Conservation (phyloP, 2,113 vertebrate genomes). For the Micromys minutus region DNA sequence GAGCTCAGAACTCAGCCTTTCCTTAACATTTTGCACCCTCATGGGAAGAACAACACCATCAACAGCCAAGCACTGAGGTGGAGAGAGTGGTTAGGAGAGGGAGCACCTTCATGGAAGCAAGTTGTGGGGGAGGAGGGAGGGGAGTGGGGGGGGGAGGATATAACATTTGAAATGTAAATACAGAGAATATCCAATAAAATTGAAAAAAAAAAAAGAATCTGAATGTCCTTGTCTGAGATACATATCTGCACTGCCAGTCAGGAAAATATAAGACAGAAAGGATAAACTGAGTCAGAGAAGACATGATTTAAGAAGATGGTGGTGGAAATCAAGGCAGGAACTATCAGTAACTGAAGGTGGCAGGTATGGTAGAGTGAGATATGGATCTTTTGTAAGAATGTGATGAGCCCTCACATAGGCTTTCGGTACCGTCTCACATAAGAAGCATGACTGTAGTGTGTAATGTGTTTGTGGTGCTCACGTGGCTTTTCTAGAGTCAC, state of each 20-base stretch:
- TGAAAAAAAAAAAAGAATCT: no score
- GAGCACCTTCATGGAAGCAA: no score
- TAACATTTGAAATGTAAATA: no score
- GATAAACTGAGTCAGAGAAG: background rate
- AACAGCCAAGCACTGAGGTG: no score
- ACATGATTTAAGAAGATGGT: background rate
- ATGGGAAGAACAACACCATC: no score
- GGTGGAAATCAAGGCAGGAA: background rate
- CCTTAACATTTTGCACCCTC: background rate
- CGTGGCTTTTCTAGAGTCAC: background rate
- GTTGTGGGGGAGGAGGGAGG: no score
- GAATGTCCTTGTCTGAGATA: background rate
- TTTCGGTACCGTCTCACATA: background rate
- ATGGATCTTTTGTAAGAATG: background rate
- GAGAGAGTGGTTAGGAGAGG: no score
- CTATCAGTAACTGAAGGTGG: background rate
- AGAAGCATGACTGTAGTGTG: background rate
- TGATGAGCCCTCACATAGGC: background rate
- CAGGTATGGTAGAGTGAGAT: background rate
- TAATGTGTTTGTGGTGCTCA: background rate
- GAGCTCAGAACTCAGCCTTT: background rate
- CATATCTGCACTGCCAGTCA: background rate
- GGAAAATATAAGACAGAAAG: conserved; percentile 6
- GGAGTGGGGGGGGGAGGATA: no score
- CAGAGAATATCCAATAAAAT: no score